Evolutionary conservation across 2,888 invertebrate genomes (phyloP), one percentile per base, ranked within the genome.

Genomic region (Drosophila hamatofila): DNA sequence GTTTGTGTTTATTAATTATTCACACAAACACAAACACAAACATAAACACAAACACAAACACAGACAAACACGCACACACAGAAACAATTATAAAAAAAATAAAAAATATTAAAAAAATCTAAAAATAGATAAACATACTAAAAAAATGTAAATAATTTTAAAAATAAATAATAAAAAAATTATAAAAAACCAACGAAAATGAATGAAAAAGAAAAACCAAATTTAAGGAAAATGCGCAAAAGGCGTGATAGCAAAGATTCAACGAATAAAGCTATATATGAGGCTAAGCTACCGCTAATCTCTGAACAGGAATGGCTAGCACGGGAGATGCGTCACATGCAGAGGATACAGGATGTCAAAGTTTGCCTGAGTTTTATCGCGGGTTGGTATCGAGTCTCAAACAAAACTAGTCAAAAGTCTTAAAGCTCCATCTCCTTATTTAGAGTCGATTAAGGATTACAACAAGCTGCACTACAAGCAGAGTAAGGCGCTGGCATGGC

Each of bases 321-420:
- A 0, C 78, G 81, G 0, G 84, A 90, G 21, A 58, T 64, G 2
- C 80, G 73, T 2, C 74, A 78, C 14, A 1, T 51, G 5, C 72
- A 76, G 55, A 82, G 84, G 4, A 64, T 92, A 35, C 74, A 59
- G 23, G 91, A 91, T 61, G 56, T 91, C 1, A 75, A 62, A 23
- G 35, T 66, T 0, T 80, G 83, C 52, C 33, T 75, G 7, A 70
- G 58, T 0, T 73, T 89, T 7, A 75, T 91, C 0, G 58, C 67
- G 0, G 86, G 91, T 91, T 60, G 57, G 69, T 44, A 16, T 27
- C 1, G 30, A 6, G 4, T 12, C 11, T 14, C 6, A 23, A 6
- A n/a, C n/a, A 4, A 49, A 3, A 2, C 1, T 49, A 18, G 48
- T 16, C 16, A 9, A 8, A 21, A 21, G 14, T 3, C 16, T n/a